Conservation (phyloP, 2,888 invertebrate species). For the Schizotus pectinicornis region DNA sequence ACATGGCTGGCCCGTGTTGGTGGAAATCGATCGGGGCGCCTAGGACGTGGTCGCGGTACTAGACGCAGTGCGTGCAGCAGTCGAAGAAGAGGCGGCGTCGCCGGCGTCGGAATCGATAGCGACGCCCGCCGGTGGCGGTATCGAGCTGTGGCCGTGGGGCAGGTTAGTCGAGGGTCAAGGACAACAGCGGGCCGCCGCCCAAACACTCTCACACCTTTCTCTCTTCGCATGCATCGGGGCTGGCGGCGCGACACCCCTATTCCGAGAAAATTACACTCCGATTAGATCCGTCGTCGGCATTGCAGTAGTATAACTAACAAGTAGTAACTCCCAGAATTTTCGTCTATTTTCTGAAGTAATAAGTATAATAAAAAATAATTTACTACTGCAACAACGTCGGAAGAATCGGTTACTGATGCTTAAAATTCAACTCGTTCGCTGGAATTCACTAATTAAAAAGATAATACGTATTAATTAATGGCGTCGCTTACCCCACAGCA, state of each 20-base stretch:
- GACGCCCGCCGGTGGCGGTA: constrained; percentile 41
- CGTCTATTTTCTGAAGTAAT: neutral
- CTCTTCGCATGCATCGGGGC: no score
- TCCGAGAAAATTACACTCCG: no score
- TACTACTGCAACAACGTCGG: no score
- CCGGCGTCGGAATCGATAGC: constrained; percentile 31
- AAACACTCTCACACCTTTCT: constrained; percentile 41
- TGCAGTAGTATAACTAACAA: no score
- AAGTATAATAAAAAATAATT: neutral
- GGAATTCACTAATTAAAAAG: no score
- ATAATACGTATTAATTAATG: constrained; percentile 33
- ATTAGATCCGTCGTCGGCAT: no score
- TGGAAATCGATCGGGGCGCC: neutral
- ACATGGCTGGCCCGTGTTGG: constrained; percentile 51
- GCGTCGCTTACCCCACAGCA: constrained; percentile 36
- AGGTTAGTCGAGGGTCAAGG: constrained; percentile 59
- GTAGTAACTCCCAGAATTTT: neutral
- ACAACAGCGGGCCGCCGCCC: constrained; percentile 53
- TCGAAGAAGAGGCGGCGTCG: constrained; percentile 42
- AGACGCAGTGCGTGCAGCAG: constrained; percentile 39
- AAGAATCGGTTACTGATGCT: no score
- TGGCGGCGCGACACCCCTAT: no score
- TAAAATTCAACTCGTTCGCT: no score
- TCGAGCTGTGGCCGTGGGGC: constrained; percentile 55
- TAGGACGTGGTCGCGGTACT: constrained; percentile 1